Evolutionary conservation across 2,797 vertebrate genomes (phyloP).

Genomic region (Ctenopoma multispine): DNA sequence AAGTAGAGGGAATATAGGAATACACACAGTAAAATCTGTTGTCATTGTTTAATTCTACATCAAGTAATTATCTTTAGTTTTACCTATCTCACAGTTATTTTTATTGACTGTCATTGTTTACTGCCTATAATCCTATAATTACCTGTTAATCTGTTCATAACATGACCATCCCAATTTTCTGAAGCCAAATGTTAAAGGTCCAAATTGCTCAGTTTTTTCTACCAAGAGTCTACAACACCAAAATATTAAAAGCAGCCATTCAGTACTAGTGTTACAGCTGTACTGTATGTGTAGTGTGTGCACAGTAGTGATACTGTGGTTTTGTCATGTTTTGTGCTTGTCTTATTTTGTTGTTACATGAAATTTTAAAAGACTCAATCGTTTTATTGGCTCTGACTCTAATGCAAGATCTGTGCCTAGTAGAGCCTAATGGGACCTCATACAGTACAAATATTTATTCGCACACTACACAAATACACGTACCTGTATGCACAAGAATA

Average conservation of each 20-base stretch:
- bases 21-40: slow-evolving; percentile 35
- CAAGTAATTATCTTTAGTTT: background rate
- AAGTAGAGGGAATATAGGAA: slow-evolving; percentile 14
- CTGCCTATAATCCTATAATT: background rate
- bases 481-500: background rate
- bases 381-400: slow-evolving; percentile 30
- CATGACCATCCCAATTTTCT: background rate
- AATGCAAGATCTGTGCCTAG: slow-evolving; percentile 18
- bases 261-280: background rate
- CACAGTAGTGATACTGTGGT: background rate
- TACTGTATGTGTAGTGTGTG: background rate
- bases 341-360: slow-evolving; percentile 16
- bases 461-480: slow-evolving; percentile 31
- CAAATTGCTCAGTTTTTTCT: background rate
- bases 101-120: background rate
- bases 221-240: background rate
- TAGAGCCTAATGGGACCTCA: slow-evolving; percentile 16
- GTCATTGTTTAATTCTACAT: background rate
- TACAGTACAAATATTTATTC: slow-evolving; percentile 23
- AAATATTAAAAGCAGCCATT: background rate
- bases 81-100: background rate
- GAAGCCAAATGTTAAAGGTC: background rate
- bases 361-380: background rate
- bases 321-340: slow-evolving; percentile 12
- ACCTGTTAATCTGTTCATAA: background rate